phyloP scores from a whole-genome alignment of 2,797 vertebrate species.

The Podarcis siculus region DNA sequence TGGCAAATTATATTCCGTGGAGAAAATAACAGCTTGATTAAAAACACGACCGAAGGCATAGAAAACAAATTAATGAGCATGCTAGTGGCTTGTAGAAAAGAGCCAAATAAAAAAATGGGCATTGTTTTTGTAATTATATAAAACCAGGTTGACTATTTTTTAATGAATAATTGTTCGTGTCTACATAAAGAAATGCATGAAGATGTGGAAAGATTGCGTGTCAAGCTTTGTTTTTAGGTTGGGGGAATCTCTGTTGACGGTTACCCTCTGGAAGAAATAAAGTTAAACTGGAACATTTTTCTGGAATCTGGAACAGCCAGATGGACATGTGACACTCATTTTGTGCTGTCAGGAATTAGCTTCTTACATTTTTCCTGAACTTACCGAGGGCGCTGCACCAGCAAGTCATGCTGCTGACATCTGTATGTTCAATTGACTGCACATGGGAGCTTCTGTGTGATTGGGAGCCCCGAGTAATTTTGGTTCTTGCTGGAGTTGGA shows the following conservation, averaged over 20 bases:
- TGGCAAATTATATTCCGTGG: neutral
- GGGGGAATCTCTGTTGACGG: neutral
- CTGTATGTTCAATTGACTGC: neutral
- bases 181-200: neutral
- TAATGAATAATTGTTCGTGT: neutral
- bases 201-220: neutral
- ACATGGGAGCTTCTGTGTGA: neutral
- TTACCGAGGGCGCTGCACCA: neutral
- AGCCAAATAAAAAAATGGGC: neutral
- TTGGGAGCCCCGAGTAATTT: neutral
- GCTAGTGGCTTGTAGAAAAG: neutral
- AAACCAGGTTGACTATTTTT: neutral
- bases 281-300: neutral
- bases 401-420: neutral
- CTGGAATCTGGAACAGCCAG: neutral
- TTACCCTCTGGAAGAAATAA: slow-evolving; percentile 4
- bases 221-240: neutral
- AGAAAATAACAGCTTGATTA: slow-evolving; percentile 17
- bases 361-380: neutral
- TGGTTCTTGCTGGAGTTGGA: neutral
- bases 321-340: neutral
- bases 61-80: slow-evolving; percentile 17
- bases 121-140: neutral
- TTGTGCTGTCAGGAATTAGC: neutral
- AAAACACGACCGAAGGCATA: neutral